phyloP scores from a whole-genome alignment of 2,888 invertebrate species.

The Melanostoma mellinum region DNA sequence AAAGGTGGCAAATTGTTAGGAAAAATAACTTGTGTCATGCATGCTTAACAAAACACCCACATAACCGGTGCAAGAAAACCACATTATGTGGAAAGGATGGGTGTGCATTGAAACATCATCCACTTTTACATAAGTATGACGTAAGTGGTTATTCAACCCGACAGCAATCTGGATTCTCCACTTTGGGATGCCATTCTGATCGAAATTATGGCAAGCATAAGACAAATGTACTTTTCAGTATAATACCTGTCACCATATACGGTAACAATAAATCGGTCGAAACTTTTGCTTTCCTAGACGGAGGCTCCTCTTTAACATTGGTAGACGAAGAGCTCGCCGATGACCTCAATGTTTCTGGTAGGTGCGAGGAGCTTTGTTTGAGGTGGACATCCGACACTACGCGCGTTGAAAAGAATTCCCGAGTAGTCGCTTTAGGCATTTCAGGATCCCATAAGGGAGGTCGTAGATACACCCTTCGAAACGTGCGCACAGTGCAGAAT shows the following conservation, averaged over 20 bases:
- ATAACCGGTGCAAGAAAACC: background rate
- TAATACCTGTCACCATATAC: background rate
- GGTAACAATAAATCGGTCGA: background rate
- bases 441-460: background rate
- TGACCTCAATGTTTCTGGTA: background rate
- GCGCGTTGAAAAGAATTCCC: background rate
- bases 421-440: background rate
- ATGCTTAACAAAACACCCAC: slow-evolving; percentile 4
- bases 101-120: slow-evolving; percentile 1
- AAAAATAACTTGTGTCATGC: background rate
- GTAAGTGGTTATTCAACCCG: background rate
- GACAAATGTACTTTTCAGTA: background rate
- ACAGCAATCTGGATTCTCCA: background rate
- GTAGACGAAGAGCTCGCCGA: background rate
- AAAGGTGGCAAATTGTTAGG: background rate
- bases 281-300: slow-evolving; percentile 13
- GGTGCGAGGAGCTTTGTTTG: background rate
- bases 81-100: background rate
- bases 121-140: background rate
- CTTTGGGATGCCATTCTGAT: slow-evolving; percentile 2
- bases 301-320: slow-evolving; percentile 13
- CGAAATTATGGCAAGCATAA: background rate
- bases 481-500: background rate
- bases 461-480: background rate
- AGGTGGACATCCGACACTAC: slow-evolving; percentile 4